Conservation (phyloP, 2,797 vertebrate genomes). For the Danio aesculapii region DNA sequence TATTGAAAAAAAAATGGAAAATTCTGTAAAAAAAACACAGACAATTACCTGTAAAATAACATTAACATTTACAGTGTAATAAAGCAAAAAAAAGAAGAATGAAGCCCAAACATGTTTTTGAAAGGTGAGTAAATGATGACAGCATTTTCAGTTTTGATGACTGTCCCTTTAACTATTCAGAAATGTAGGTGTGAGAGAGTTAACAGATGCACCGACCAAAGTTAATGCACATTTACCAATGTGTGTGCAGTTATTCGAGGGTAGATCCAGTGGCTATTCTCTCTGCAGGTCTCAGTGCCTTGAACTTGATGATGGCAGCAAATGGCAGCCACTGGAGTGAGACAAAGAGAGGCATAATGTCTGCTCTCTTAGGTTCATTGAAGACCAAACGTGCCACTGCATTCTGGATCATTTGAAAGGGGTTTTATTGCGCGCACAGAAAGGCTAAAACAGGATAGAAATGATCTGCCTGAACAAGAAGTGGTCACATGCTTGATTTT, state of each 20-base stretch:
- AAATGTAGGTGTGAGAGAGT: neutral
- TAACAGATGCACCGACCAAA: neutral
- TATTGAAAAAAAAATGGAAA: no score
- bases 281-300: neutral
- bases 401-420: constrained; percentile 5
- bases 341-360: neutral
- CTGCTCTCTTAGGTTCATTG: constrained; percentile 23
- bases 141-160: no score
- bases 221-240: neutral
- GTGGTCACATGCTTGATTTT: neutral
- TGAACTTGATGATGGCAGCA: constrained; percentile 27
- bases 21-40: no score
- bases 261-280: neutral
- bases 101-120: no score
- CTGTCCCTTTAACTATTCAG: neutral
- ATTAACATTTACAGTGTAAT: no score
- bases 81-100: no score
- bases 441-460: neutral
- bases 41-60: no score
- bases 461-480: neutral
- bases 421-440: neutral
- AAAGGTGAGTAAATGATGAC: no score
- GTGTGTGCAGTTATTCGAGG: neutral
- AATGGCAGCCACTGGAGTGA: constrained; percentile 15
- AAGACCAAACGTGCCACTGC: neutral